Evolutionary conservation across 2,888 invertebrate genomes (phyloP).

Genomic region (Endomychus coccineus): DNA sequence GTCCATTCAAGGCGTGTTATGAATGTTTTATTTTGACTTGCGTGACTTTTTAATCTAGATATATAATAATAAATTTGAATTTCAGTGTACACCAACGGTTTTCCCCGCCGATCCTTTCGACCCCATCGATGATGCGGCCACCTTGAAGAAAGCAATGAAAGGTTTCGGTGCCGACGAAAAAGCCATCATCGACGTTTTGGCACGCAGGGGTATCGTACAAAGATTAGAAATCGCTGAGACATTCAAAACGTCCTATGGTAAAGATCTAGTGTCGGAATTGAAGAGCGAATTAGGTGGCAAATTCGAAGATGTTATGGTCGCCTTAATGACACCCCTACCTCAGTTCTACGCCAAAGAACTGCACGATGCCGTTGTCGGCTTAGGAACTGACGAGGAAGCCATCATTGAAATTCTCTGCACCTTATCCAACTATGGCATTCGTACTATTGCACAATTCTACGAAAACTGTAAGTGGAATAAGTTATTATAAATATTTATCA

Average conservation of each 20-base stretch:
- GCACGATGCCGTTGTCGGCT: conserved; percentile 76
- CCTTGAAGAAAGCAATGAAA: conserved; percentile 85
- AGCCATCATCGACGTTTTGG: conserved; percentile 83
- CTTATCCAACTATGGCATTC: conserved; percentile 81
- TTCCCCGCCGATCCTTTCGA: conserved; percentile 82
- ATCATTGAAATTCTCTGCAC: conserved; percentile 91
- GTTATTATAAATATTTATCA: no score
- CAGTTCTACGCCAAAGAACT: conserved; percentile 89
- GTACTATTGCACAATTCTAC: conserved; percentile 77
- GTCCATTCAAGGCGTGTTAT: no score
- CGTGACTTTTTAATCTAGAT: no score
- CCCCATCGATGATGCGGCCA: conserved; percentile 74
- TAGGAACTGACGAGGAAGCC: conserved; percentile 85
- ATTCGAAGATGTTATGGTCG: conserved; percentile 84
- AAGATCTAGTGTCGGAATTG: conserved; percentile 69
- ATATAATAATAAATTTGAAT: no score
- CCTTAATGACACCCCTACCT: conserved; percentile 81
- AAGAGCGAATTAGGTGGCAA: conserved; percentile 86
- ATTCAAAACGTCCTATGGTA: conserved; percentile 89
- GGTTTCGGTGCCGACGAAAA: conserved; percentile 89
- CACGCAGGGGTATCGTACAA: conserved; percentile 82
- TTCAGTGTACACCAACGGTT: conserved; percentile 79
- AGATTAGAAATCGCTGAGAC: conserved; percentile 83
- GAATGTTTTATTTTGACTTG: no score
- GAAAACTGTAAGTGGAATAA: conserved; percentile 62